Base-by-base conservation (phyloP, 2,113 vertebrate genomes). In the Lepus americanus region DNA sequence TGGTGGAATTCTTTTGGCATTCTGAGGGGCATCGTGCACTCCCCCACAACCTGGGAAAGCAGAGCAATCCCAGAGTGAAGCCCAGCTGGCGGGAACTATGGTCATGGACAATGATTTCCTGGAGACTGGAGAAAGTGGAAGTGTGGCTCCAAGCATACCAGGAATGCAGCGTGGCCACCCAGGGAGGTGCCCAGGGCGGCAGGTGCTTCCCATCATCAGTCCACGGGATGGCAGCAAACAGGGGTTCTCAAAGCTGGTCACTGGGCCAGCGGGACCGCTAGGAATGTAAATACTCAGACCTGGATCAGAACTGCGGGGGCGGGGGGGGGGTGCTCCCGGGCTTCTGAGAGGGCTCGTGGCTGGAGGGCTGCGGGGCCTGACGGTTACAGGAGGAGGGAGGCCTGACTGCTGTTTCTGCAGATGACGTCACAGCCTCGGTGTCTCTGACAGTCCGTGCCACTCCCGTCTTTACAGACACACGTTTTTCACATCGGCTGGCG, bases 361-460 rank as follows among this genome's bases (percentile, higher is more conserved):
- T 36, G 39, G n/a, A 61, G 91, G 66, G 27, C 27, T 6, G 16
- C 16, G 2, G 2, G 2, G 29, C 39, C 39, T 10, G 2, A 33
- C 3, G 4, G 8, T 12, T 0, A 2, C 9, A 0, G 3, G 3
- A 72, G 55, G 59, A 9, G 7, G 25, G 80, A 36, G 39, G 59
- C 1, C 2, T 0, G 3, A 25, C 19, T 14, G 5, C 44, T 84
- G 9, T 73, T 74, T 33, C 31, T 27, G n/a, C 5, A 67, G 33
- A n/a, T 63, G 36, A 59, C 19, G 11, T 81, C 29, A 3, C 36
- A 31, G 36, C 63, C 36, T 23, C 25, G 11, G 17, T 27, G 55
- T 89, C 49, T 81, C 66, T 80, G 12, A 29, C 8, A 55, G 16
- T 82, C 4, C 64, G 53, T 31, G 25, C 39, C 89, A 14, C 66